phyloP scores from a whole-genome alignment of 1,140 invertebrate species.

The Meteorus sp. region DNA sequence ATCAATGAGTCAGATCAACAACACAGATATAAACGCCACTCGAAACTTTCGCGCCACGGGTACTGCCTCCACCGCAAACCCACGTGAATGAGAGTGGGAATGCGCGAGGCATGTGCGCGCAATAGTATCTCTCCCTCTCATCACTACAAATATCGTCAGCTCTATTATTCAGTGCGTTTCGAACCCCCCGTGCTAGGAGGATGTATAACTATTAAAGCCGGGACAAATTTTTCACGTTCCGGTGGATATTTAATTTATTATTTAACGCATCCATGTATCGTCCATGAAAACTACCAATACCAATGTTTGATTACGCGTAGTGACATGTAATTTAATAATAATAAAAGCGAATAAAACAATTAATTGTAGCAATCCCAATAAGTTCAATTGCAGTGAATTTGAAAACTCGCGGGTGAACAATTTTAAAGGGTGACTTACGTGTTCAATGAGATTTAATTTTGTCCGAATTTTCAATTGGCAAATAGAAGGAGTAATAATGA shows the following conservation, averaged over 20 bases:
- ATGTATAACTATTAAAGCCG: background rate
- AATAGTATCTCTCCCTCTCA: too few relatives aligned
- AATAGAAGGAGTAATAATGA: conserved; percentile 38
- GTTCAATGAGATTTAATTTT: background rate
- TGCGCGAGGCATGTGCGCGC: too few relatives aligned
- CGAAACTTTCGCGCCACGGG: too few relatives aligned
- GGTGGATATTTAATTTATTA: background rate
- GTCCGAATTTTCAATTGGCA: background rate
- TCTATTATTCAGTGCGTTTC: conserved; percentile 1
- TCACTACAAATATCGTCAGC: too few relatives aligned
- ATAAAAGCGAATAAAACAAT: too few relatives aligned
- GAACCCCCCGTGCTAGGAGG: background rate
- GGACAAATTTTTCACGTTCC: background rate
- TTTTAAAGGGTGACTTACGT: too few relatives aligned
- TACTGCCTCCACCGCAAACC: too few relatives aligned
- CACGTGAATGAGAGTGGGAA: too few relatives aligned
- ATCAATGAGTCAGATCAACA: background rate
- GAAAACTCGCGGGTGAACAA: too few relatives aligned
- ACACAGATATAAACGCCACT: too few relatives aligned
- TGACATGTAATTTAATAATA: background rate
- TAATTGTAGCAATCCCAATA: too few relatives aligned
- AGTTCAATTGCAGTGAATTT: background rate
- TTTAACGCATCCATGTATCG: background rate
- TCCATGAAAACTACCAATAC: too few relatives aligned
- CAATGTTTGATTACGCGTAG: background rate